These are phyloP conservation scores for Epinotia brunnichana DNA, from an alignment of 2,888 invertebrate genomes.

Conservation along the genomic window DNA sequence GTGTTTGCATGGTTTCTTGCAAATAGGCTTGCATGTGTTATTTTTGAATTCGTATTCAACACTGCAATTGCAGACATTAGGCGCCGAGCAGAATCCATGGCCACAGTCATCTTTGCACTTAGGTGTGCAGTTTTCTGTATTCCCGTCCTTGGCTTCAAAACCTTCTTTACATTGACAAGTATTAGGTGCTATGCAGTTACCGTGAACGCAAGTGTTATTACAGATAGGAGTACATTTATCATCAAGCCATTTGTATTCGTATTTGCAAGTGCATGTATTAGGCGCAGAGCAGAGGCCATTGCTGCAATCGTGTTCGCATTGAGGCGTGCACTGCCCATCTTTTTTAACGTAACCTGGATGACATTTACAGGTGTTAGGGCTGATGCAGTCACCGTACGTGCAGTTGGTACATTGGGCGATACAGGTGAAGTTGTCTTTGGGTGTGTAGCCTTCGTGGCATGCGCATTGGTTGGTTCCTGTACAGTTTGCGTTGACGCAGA, in stretches of 20 bases:
- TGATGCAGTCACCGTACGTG: constrained; percentile 58
- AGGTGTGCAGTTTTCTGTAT: constrained; percentile 8
- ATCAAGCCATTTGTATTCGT: constrained; percentile 37
- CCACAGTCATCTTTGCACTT: constrained; percentile 38
- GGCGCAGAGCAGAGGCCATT: constrained; percentile 40
- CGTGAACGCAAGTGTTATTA: constrained; percentile 4
- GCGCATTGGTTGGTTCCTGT: constrained; percentile 29
- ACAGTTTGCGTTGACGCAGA: constrained; percentile 60
- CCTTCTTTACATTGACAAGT: constrained; percentile 12
- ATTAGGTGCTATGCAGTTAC: constrained; percentile 4
- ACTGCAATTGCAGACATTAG: constrained; percentile 33
- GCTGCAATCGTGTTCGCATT: constrained; percentile 51
- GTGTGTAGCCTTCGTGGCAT: constrained; percentile 6
- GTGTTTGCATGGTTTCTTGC: constrained; percentile 34
- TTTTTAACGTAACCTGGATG: constrained; percentile 15
- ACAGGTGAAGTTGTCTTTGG: constrained; percentile 41
- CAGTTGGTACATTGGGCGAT: constrained; percentile 46
- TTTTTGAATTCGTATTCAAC: constrained; percentile 39
- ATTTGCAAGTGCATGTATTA: constrained; percentile 33
- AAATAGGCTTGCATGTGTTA: constrained; percentile 49
- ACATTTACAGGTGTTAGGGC: constrained; percentile 58
- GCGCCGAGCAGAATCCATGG: constrained; percentile 35
- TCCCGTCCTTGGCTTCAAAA: not conserved
- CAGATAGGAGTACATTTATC: constrained; percentile 50
- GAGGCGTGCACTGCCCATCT: constrained; percentile 11